phyloP scores from a whole-genome alignment of 2,113 vertebrate species.

The Azemiops feae region DNA sequence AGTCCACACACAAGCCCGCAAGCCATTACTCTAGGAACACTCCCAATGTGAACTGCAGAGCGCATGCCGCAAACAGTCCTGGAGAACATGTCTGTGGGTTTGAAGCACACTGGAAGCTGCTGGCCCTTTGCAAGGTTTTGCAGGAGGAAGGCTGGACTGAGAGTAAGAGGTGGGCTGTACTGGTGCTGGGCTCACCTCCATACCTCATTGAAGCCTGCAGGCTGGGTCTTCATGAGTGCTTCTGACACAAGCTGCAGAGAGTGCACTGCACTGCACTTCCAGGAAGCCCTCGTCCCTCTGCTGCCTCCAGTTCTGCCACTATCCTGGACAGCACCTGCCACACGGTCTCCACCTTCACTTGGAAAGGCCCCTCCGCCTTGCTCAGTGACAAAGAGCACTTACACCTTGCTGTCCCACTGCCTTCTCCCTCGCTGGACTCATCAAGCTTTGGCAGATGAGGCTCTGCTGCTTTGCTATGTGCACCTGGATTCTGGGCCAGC shows the following conservation, averaged over 20 bases:
- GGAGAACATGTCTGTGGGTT: background rate
- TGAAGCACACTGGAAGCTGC: background rate
- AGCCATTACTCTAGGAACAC: background rate
- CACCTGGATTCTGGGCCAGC: background rate
- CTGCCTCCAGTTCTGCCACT: background rate
- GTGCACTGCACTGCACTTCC: background rate
- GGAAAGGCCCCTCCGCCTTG: background rate
- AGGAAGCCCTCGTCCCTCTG: background rate
- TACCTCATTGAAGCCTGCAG: background rate
- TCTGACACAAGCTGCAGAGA: background rate
- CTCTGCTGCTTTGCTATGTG: background rate
- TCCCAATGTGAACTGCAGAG: background rate
- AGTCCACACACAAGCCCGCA: background rate
- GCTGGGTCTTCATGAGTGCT: background rate
- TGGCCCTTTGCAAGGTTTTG: background rate
- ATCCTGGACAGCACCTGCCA: background rate
- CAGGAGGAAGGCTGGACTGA: background rate
- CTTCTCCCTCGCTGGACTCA: background rate
- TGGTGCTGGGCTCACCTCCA: background rate
- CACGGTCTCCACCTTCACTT: background rate
- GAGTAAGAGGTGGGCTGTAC: background rate
- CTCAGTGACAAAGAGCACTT: background rate
- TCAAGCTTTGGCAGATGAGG: background rate
- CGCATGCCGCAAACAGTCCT: background rate
- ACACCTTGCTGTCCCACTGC: background rate